Percentiles rank a stretch among this genome's conserved stretches.
Evolutionary conservation across 2,888 invertebrate species (phyloP).

Genomic region (Temnothorax ravouxi): DNA sequence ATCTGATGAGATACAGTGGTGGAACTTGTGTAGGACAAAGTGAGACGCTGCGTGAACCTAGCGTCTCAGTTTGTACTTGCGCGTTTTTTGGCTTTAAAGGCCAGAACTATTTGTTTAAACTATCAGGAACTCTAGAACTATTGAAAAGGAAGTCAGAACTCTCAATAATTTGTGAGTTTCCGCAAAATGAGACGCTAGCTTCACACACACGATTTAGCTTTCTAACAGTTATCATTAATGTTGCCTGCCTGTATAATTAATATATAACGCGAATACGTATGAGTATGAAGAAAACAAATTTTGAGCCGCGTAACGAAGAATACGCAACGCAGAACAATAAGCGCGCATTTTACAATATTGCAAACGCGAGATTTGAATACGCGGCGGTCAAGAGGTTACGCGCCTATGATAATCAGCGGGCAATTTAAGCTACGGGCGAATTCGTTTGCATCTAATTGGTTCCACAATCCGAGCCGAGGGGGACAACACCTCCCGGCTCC

Average conservation of each 20-base stretch:
- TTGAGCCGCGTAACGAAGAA: neutral
- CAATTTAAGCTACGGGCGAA: conserved; percentile 18
- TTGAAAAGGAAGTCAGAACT: too few species aligned
- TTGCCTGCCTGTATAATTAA: neutral
- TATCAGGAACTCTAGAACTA: too few species aligned
- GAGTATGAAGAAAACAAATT: neutral
- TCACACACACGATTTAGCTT: too few species aligned
- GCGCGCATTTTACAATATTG: conserved; percentile 11
- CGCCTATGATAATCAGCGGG: conserved; percentile 33
- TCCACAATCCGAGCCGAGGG: conserved; percentile 2
- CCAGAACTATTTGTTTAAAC: too few species aligned
- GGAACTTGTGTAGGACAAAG: too few species aligned
- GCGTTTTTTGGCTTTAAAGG: too few species aligned
- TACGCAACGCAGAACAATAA: neutral
- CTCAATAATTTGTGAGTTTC: too few species aligned
- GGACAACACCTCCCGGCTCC: neutral
- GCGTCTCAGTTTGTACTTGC: too few species aligned
- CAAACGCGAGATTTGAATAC: conserved; percentile 6
- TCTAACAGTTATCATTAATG: neutral
- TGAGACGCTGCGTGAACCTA: too few species aligned
- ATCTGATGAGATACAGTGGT: too few species aligned
- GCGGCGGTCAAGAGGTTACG: conserved; percentile 35
- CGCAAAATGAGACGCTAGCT: too few species aligned
- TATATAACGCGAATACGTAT: too few species aligned
- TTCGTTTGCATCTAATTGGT: conserved; percentile 54